A percentile compares a stretch with the other conserved stretches of the same genome.
Conservation (phyloP, 2,888 invertebrate species). For the Drosophila neonasuta region DNA sequence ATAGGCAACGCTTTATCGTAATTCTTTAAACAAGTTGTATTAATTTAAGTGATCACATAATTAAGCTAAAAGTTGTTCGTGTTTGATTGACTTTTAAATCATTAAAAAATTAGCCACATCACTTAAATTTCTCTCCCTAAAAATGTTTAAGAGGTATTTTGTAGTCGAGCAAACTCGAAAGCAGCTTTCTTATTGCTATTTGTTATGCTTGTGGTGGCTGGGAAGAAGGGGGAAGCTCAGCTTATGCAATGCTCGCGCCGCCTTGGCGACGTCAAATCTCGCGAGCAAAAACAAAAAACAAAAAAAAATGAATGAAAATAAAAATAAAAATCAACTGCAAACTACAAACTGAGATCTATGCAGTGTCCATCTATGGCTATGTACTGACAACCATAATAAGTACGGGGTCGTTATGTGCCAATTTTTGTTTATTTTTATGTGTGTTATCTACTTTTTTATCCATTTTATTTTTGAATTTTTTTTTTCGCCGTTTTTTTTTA, state of each 20-base stretch:
- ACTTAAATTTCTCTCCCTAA: too few relatives aligned
- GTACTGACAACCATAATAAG: constrained; percentile 56
- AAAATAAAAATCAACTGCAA: constrained; percentile 11
- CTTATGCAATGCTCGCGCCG: constrained; percentile 36
- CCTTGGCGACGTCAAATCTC: constrained; percentile 36
- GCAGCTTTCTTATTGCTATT: background rate
- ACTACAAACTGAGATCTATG: constrained; percentile 33
- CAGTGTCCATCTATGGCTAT: constrained; percentile 64
- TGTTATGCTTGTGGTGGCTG: background rate
- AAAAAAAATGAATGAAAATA: constrained; percentile 1
- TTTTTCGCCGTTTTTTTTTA: constrained; percentile 16
- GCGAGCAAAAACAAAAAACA: background rate
- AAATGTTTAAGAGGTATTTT: background rate
- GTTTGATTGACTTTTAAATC: too few relatives aligned
- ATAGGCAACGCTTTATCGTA: too few relatives aligned
- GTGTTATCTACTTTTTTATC: constrained; percentile 25
- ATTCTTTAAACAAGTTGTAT: too few relatives aligned
- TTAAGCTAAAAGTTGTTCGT: too few relatives aligned
- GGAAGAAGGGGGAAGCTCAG: background rate
- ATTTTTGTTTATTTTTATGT: constrained; percentile 37
- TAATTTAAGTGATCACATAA: too few relatives aligned
- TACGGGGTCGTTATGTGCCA: constrained; percentile 71
- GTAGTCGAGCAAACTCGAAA: background rate
- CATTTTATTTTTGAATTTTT: constrained; percentile 19
- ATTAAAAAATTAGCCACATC: too few relatives aligned